These are phyloP conservation scores for Xenops minutus DNA, from an alignment of 2,797 vertebrate genomes.

Conservation along the genomic window DNA sequence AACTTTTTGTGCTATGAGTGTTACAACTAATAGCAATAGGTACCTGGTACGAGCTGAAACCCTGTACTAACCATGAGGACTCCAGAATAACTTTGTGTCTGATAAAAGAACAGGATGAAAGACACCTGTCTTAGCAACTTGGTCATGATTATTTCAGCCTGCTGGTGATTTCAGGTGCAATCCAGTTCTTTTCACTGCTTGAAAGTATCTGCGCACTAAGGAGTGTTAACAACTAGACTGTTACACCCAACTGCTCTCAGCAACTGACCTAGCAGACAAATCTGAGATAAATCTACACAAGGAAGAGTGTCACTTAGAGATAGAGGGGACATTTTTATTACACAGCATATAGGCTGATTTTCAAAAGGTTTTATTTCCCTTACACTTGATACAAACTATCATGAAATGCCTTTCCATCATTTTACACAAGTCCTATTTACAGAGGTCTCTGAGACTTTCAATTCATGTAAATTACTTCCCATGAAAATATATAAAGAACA, in stretches of 20 bases:
- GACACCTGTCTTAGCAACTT: not conserved
- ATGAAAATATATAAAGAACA: not conserved
- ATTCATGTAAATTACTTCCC: not conserved
- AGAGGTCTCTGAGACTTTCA: not conserved
- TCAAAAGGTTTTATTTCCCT: not conserved
- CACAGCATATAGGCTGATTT: not conserved
- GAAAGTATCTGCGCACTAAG: not conserved
- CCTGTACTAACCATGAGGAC: not conserved
- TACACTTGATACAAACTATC: not conserved
- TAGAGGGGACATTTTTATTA: not conserved
- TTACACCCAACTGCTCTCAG: not conserved
- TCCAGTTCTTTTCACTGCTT: not conserved
- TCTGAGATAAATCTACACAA: not conserved
- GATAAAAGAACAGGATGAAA: not conserved
- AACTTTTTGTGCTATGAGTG: not conserved
- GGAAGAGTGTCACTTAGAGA: not conserved
- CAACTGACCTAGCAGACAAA: not conserved
- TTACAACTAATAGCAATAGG: not conserved
- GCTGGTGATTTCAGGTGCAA: not conserved
- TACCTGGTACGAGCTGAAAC: not conserved
- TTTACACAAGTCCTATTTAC: not conserved
- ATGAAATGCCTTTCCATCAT: not conserved
- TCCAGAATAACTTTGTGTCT: not conserved
- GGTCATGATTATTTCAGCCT: not conserved
- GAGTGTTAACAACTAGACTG: not conserved